Percentiles rank a stretch among this genome's conserved stretches.
Evolutionary conservation across 2,888 invertebrate species (phyloP).

Genomic region (Anagyrus pseudococci): DNA sequence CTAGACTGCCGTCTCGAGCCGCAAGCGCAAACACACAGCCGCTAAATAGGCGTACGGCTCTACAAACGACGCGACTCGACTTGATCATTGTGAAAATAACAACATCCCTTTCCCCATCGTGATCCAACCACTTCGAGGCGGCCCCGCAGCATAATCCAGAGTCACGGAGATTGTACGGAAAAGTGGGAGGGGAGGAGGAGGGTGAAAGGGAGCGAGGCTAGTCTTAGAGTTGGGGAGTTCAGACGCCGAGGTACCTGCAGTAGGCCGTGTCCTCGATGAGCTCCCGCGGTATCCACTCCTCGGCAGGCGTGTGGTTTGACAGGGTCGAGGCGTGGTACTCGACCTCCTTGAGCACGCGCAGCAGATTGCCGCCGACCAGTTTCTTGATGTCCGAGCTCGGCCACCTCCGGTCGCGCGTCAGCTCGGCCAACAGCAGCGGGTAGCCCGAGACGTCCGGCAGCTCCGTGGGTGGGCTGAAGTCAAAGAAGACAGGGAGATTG

Average conservation of each 20-base stretch:
- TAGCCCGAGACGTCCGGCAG: constrained; percentile 68
- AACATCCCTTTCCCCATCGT: no score
- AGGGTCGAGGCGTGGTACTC: constrained; percentile 56
- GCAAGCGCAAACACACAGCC: no score
- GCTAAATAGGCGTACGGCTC: no score
- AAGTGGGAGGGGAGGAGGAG: no score
- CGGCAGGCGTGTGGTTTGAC: constrained; percentile 62
- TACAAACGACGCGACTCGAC: no score
- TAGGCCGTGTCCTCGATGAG: constrained; percentile 66
- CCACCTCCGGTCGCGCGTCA: constrained; percentile 68
- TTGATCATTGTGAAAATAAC: no score
- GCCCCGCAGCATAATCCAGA: no score
- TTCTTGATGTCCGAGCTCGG: constrained; percentile 68
- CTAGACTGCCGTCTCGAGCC: no score
- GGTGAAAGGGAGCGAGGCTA: neutral
- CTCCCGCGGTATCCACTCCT: constrained; percentile 66
- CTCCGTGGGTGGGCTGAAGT: constrained; percentile 63
- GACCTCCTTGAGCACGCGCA: constrained; percentile 66
- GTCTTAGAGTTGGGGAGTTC: constrained; percentile 8
- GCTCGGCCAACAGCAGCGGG: constrained; percentile 68
- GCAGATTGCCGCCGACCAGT: constrained; percentile 67
- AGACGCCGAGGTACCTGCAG: constrained; percentile 63
- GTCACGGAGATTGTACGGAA: neutral
- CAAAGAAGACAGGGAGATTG: constrained; percentile 8
- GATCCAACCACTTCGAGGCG: no score